Evolutionary conservation across 2,888 invertebrate genomes (phyloP).

Genomic region (Caenorhabditis afra): DNA sequence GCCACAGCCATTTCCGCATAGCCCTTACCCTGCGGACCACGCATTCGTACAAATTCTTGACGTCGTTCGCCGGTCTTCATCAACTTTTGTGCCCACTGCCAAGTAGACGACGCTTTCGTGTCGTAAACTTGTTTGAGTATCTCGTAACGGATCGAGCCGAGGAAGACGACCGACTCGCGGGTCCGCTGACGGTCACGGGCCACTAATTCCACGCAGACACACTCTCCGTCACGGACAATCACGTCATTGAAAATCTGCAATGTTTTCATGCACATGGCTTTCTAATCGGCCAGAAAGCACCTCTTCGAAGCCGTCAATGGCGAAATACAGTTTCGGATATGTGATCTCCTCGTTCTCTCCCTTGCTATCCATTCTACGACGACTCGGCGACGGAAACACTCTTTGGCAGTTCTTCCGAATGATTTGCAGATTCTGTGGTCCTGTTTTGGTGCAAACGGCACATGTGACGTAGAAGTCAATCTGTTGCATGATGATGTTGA

Average conservation of each 20-base stretch:
- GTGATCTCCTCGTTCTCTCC: slow-evolving; percentile 98
- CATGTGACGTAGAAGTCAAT: slow-evolving; percentile 97
- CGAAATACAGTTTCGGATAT: slow-evolving; percentile 98
- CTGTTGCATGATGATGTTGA: slow-evolving; percentile 96
- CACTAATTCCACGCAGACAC: slow-evolving; percentile 97
- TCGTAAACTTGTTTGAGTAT: slow-evolving; percentile 88
- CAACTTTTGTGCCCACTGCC: slow-evolving; percentile 80
- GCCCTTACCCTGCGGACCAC: slow-evolving; percentile 92
- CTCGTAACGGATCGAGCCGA: slow-evolving; percentile 97
- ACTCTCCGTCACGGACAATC: slow-evolving; percentile 96
- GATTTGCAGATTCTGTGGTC: slow-evolving; percentile 96
- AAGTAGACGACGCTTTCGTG: slow-evolving; percentile 76
- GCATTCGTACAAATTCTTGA: slow-evolving; percentile 98
- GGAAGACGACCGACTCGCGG: slow-evolving; percentile 93
- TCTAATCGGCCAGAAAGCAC: slow-evolving; percentile 82
- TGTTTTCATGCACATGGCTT: neutral
- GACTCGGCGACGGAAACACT: slow-evolving; percentile 93
- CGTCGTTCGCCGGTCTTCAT: slow-evolving; percentile 83
- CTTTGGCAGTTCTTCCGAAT: slow-evolving; percentile 90
- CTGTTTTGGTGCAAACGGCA: slow-evolving; percentile 97
- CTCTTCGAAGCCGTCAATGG: slow-evolving; percentile 99
- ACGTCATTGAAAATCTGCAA: slow-evolving; percentile 92
- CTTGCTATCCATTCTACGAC: slow-evolving; percentile 93
- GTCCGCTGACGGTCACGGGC: slow-evolving; percentile 86
- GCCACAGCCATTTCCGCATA: slow-evolving; percentile 94